Conservation (phyloP, 2,113 vertebrate genomes). For the Chlorodrepanis virens region DNA sequence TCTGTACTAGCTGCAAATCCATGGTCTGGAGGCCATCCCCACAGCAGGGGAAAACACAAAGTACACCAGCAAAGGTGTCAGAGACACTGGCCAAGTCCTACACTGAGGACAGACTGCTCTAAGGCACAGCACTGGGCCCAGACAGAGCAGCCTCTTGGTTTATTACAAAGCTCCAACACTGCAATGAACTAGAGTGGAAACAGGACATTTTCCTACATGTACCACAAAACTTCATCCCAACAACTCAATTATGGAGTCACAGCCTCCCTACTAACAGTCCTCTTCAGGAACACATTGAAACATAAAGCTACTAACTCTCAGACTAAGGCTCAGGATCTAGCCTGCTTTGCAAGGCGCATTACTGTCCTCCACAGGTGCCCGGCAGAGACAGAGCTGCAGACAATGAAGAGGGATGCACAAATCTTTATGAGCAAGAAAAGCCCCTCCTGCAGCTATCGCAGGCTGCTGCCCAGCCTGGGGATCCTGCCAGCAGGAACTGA, state of each 20-base stretch:
- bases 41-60: background rate
- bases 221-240: background rate
- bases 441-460: background rate
- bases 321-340: background rate
- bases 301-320: background rate
- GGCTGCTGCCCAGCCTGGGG: slow-evolving; percentile 47
- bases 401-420: background rate
- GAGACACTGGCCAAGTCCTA: background rate
- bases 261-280: background rate
- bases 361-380: background rate
- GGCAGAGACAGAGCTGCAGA: background rate
- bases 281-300: background rate
- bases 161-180: background rate
- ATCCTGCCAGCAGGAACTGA: slow-evolving; percentile 9
- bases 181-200: fast-evolving
- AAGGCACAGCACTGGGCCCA: background rate
- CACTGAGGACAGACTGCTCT: background rate
- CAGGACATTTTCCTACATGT: background rate
- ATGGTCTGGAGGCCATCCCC: background rate
- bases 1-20: background rate
- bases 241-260: fast-evolving
- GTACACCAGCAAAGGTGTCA: background rate
- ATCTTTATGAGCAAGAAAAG: background rate
- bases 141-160: background rate
- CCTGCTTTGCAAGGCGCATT: background rate